Evolutionary conservation across 2,888 invertebrate genomes (phyloP), one percentile per base, ranked within the genome.

Genomic region (Phrixothrix hirtus): DNA sequence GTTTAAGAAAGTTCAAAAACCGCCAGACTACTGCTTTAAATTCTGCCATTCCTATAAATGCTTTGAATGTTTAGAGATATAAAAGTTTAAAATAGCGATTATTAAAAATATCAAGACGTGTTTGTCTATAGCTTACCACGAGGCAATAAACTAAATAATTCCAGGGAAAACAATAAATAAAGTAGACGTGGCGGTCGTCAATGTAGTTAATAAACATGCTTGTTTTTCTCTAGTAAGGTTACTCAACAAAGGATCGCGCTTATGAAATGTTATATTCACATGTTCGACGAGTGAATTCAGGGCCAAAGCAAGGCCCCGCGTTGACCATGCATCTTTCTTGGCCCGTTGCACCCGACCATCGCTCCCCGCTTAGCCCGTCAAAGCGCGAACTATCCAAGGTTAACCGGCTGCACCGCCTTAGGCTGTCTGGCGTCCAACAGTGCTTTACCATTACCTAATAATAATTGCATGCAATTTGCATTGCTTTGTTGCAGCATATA

Each of bases 351-450:
- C 59, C 51, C 60, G 51, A 41, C 51, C 46, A 42, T 46, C 36
- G 38, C 46, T 55, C 61, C 57, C 49, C 44, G 49, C 55, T 43
- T 52, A 35, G 43, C 47, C 58, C 42, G 54, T 56, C 58, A 36
- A 45, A 55, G 36, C 47, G 55, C 59, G 51, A 55, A 58, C 58
- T 58, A 55, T 47, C 58, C 63, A 63, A 63, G 63, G 63, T 63
- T 63, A 63, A 62, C 63, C 53, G 55, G 63, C 60, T 61, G 58
- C 57, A 59, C 56, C 42, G 53, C 60, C 58, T 58, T 60, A 55
- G 58, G 57, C 61, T 56, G 63, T 63, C 62, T 63, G 60, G 52
- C 50, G 55, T 52, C 55, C 55, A 53, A 48, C 50, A 55, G 58
- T 60, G 53, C 54, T 48, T 57, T 58, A 55, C 60, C 58, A 60